Evolutionary conservation across 2,797 vertebrate genomes (phyloP).

Genomic region (Oceanodroma leucorhoa): DNA sequence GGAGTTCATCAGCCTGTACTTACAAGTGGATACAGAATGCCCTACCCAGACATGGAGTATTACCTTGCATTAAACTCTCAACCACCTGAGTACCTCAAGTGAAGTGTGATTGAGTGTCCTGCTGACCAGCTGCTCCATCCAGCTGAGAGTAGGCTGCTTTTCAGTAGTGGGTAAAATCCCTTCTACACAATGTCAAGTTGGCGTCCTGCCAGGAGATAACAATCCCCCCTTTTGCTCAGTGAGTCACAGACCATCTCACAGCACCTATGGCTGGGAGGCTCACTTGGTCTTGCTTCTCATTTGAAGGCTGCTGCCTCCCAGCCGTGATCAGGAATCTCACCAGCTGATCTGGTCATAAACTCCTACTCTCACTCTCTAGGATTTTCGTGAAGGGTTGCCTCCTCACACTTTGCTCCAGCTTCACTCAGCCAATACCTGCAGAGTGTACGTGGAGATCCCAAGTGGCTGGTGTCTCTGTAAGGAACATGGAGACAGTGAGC

Average conservation of each 20-base stretch:
- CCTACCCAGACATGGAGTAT: neutral
- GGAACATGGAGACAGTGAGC: neutral
- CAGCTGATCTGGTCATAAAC: neutral
- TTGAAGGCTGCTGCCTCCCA: neutral
- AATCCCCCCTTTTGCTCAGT: neutral
- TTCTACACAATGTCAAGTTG: neutral
- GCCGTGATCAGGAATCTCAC: neutral
- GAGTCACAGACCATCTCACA: neutral
- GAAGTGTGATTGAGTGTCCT: neutral
- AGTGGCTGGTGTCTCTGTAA: neutral
- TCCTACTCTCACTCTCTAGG: neutral
- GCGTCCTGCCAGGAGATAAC: neutral
- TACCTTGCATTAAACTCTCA: neutral
- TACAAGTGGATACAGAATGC: neutral
- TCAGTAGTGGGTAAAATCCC: neutral
- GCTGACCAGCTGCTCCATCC: neutral
- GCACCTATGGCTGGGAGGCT: neutral
- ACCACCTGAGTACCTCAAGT: slow-evolving; percentile 18
- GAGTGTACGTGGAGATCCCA: neutral
- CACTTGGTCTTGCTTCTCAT: neutral
- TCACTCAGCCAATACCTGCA: neutral
- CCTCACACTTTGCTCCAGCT: neutral
- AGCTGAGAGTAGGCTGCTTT: slow-evolving; percentile 2
- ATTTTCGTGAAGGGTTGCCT: neutral
- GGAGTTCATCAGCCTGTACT: slow-evolving; percentile 4